phyloP scores from a whole-genome alignment of 2,797 vertebrate species.

The Ctenochaetus hawaiiensis region DNA sequence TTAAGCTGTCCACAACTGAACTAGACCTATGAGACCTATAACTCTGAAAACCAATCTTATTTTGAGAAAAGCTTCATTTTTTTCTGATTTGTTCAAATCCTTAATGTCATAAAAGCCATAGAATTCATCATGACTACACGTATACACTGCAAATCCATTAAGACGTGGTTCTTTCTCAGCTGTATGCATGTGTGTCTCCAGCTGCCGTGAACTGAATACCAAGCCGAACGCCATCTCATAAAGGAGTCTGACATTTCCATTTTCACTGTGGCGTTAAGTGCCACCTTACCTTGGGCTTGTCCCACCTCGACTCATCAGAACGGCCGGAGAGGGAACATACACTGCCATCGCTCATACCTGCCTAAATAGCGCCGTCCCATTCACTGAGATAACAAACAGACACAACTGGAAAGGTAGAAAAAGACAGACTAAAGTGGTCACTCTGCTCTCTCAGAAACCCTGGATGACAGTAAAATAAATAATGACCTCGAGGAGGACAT shows the following conservation, averaged over 20 bases:
- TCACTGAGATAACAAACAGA: constrained; percentile 30
- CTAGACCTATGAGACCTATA: neutral
- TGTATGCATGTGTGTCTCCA: neutral
- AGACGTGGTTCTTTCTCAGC: constrained; percentile 9
- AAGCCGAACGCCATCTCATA: constrained; percentile 23
- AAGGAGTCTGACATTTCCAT: constrained; percentile 56
- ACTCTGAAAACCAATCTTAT: neutral
- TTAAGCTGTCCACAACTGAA: neutral
- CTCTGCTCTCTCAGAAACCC: constrained; percentile 15
- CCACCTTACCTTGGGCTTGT: constrained; percentile 34
- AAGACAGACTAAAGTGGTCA: neutral
- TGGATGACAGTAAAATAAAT: constrained; percentile 25
- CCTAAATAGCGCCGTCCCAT: neutral
- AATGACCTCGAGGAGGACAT: constrained; percentile 11
- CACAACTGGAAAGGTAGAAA: constrained; percentile 4
- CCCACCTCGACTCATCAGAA: constrained; percentile 26
- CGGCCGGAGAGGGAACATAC: neutral
- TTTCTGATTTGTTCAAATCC: neutral
- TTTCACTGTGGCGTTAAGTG: constrained; percentile 52
- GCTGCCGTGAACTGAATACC: constrained; percentile 34
- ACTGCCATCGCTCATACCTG: constrained; percentile 30
- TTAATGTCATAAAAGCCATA: too few species aligned
- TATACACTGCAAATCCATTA: constrained; percentile 27
- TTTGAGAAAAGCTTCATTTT: neutral
- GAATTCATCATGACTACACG: constrained; percentile 24